Conservation (phyloP, 2,888 invertebrate genomes). For the Amblyjoppa proteus region DNA sequence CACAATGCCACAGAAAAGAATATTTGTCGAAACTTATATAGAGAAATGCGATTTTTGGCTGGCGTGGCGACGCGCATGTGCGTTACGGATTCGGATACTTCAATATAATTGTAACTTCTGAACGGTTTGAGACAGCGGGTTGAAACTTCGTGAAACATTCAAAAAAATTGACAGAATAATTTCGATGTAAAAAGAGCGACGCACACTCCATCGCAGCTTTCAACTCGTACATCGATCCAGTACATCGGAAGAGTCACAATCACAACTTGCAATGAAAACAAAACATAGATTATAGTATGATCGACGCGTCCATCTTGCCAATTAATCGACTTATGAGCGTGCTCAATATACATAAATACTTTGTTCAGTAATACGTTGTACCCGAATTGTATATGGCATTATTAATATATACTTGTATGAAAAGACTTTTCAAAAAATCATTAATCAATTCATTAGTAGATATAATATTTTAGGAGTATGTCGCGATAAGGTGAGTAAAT, state of each 20-base stretch:
- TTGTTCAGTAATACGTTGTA: conserved; percentile 71
- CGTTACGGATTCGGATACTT: too few species aligned
- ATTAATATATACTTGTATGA: conserved; percentile 64
- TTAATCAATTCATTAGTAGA: neutral
- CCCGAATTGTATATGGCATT: conserved; percentile 69
- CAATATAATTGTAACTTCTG: too few species aligned
- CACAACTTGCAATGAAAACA: neutral
- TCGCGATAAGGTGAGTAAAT: neutral
- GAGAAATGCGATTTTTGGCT: too few species aligned
- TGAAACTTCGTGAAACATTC: too few species aligned
- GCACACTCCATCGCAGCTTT: neutral
- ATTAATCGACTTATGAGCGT: conserved; percentile 70
- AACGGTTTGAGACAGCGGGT: too few species aligned
- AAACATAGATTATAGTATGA: conserved; percentile 7
- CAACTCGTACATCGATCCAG: neutral
- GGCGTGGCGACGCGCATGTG: too few species aligned
- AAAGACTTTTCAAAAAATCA: conserved; percentile 14
- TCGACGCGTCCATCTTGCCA: conserved; percentile 52
- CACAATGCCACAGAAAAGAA: too few species aligned
- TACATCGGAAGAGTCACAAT: neutral
- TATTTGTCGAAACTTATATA: too few species aligned
- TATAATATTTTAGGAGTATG: neutral
- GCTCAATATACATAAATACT: conserved; percentile 73
- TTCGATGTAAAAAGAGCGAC: neutral
- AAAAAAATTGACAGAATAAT: neutral